Base-by-base conservation (phyloP, 1,140 invertebrate genomes). In the Cotesia glomerata region DNA sequence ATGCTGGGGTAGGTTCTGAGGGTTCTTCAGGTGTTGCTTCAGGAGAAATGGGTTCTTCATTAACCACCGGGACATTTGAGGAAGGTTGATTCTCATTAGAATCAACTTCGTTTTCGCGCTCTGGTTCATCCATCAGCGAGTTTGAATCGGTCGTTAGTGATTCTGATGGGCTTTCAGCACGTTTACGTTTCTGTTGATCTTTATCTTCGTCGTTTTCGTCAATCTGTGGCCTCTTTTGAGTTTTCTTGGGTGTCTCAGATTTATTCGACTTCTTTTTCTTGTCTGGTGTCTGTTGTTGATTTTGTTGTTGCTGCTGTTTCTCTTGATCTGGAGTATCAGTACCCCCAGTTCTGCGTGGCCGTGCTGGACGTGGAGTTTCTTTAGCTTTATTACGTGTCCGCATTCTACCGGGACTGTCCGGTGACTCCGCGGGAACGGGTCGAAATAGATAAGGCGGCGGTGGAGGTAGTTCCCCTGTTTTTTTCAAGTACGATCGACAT, bases 361-460 rank as follows among this genome's bases (percentile, higher is more conserved):
- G 84, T 88, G 90, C 87, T 89, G 82, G 89, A 90, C 90, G 93
- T 88, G 89, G 87, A 72, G 87, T 88, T 87, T 94, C 93, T 86
- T 94, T 95, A 34, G 92, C 90, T 86, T 95, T 94, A 78, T 95
- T 96, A 76, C 95, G 89, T 49, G 95, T 96, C 81, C 95, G 91
- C 92, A 96, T 95, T 84, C 95, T 91, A 81, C 93, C 94, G 61
- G 93, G 93, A 84, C 93, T 93, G 81, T 95, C 94, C 74, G 92
- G 92, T 77, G 91, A 92, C 78, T 94, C 93, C 77, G 89, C 89
- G 66, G 91, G 90, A 79, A 93, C 91, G 75, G 92, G 92, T 79
- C 92, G 89, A 87, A 94, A 94, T 32, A 93, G 84, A 84, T 93
- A 93, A 1, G 91, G 89, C 70, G 88, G 87, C 49, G 90, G 89